Conservation (phyloP, 1,140 invertebrate genomes). For the Zaprionus taronus region DNA sequence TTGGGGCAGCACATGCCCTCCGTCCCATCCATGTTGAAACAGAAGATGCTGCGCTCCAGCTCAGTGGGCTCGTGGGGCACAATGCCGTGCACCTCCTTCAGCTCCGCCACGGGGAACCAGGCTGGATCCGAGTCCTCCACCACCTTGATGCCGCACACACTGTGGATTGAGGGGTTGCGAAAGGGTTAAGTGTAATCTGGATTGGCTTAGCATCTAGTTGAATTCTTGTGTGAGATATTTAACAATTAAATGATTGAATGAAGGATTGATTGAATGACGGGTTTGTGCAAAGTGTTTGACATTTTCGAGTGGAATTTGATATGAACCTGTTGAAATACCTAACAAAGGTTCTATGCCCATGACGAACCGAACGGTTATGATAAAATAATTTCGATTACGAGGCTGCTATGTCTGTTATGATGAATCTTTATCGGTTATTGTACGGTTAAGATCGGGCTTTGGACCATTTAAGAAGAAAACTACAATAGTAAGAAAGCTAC, state of each 20-base stretch:
- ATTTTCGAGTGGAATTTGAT: too few relatives aligned
- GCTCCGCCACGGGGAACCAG: conserved; percentile 95
- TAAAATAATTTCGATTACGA: too few relatives aligned
- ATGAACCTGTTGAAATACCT: too few relatives aligned
- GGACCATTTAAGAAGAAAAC: too few relatives aligned
- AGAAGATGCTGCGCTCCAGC: conserved; percentile 92
- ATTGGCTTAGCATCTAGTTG: not conserved
- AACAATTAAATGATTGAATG: not conserved
- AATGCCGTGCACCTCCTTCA: conserved; percentile 95
- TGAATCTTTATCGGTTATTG: too few relatives aligned
- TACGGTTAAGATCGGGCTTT: too few relatives aligned
- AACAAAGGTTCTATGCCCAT: too few relatives aligned
- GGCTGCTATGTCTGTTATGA: too few relatives aligned
- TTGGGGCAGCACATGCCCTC: conserved; percentile 94
- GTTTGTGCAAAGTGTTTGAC: not conserved
- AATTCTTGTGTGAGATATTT: not conserved
- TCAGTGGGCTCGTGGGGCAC: conserved; percentile 90
- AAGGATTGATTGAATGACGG: too few relatives aligned
- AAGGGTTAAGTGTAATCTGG: too few relatives aligned
- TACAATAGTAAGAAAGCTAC: too few relatives aligned
- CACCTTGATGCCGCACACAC: conserved; percentile 90
- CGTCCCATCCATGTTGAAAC: conserved; percentile 91
- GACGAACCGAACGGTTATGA: too few relatives aligned
- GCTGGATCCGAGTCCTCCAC: conserved; percentile 95
- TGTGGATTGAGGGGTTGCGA: conserved; percentile 60